Conservation (phyloP, 2,888 invertebrate species). For the Ditula angustiorana region DNA sequence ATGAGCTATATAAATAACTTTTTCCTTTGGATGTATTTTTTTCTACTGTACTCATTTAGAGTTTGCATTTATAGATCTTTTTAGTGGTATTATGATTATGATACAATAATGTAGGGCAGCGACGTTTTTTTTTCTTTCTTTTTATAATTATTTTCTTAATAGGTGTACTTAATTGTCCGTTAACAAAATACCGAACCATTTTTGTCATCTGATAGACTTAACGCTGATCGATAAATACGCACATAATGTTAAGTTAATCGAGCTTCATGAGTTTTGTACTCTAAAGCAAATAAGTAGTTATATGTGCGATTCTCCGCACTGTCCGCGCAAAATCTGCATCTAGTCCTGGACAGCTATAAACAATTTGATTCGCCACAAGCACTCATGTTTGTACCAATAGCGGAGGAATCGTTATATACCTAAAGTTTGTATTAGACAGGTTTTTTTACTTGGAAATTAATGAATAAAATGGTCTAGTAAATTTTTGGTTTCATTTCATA, state of each 20-base stretch:
- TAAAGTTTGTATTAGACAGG: constrained; percentile 34
- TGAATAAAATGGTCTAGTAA: constrained; percentile 80
- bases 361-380: constrained; percentile 19
- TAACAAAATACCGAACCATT: constrained; percentile 68
- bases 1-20: constrained; percentile 74
- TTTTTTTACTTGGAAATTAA: constrained; percentile 50
- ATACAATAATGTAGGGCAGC: constrained; percentile 73
- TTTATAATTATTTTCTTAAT: constrained; percentile 55
- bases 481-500: constrained; percentile 48
- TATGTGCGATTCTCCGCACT: constrained; percentile 15
- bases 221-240: constrained; percentile 74
- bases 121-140: constrained; percentile 55
- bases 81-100: constrained; percentile 72
- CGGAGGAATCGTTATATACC: constrained; percentile 31
- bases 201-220: constrained; percentile 63
- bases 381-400: constrained; percentile 1
- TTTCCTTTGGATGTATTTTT: constrained; percentile 82
- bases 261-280: constrained; percentile 21
- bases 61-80: constrained; percentile 84
- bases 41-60: constrained; percentile 81
- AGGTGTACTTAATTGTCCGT: constrained; percentile 77
- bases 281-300: constrained; percentile 10
- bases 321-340: constrained; percentile 18
- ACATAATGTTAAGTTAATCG: constrained; percentile 62
- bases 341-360: constrained; percentile 30